phyloP scores from a whole-genome alignment of 2,888 invertebrate genomes.

The Platycheirus albimanus region DNA sequence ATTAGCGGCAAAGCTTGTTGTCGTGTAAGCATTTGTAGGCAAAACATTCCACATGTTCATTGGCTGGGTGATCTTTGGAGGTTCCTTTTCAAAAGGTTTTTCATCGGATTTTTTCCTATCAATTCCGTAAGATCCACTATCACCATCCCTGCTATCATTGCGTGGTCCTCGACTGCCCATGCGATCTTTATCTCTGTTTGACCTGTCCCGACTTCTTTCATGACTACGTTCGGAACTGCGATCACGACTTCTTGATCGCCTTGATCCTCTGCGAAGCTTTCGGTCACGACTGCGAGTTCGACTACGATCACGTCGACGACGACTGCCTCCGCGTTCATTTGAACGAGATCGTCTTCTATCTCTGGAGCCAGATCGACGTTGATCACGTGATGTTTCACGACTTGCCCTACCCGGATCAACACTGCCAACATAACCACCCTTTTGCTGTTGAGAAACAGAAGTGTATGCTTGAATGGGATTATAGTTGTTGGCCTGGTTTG shows the following conservation, averaged over 20 bases:
- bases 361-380: slow-evolving; percentile 80
- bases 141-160: slow-evolving; percentile 41
- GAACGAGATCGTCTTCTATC: slow-evolving; percentile 80
- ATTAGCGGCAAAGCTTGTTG: slow-evolving; percentile 47
- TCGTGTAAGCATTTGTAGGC: slow-evolving; percentile 68
- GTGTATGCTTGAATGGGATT: slow-evolving; percentile 50
- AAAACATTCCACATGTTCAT: slow-evolving; percentile 49
- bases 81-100: slow-evolving; percentile 35
- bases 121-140: slow-evolving; percentile 23
- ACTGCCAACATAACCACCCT: slow-evolving; percentile 14
- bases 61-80: background rate
- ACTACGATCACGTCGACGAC: slow-evolving; percentile 80
- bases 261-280: slow-evolving; percentile 78
- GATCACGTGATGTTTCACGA: slow-evolving; percentile 75
- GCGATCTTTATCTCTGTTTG: slow-evolving; percentile 83
- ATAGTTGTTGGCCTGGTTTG: slow-evolving; percentile 77
- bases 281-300: slow-evolving; percentile 84
- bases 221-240: slow-evolving; percentile 80
- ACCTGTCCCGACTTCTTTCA: slow-evolving; percentile 81
- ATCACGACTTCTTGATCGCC: slow-evolving; percentile 79
- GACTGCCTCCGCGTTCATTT: slow-evolving; percentile 77
- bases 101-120: slow-evolving; percentile 41
- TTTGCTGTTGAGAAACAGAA: slow-evolving; percentile 62
- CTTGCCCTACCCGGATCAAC: slow-evolving; percentile 29
- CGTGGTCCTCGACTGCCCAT: slow-evolving; percentile 78